Conservation (phyloP, 2,888 invertebrate genomes). For the Linnaemya tessellans region DNA sequence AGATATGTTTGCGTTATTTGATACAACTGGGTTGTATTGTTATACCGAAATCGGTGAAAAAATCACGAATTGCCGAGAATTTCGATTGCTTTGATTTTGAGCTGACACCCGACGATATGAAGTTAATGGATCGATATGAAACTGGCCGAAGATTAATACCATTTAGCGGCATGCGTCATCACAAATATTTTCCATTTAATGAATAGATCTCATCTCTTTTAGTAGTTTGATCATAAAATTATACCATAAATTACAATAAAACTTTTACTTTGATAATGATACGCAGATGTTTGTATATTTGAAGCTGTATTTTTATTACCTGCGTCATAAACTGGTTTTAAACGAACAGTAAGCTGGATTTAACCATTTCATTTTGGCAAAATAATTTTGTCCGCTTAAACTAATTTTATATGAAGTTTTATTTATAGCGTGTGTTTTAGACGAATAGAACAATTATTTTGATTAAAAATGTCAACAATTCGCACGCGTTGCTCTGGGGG, state of each 20-base stretch:
- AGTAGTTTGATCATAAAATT: background rate
- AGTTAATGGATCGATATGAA: slow-evolving; percentile 76
- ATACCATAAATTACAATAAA: background rate
- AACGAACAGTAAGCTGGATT: too few species aligned
- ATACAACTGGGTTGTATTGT: slow-evolving; percentile 84
- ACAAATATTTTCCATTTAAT: slow-evolving; percentile 81
- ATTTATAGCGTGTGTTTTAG: too few species aligned
- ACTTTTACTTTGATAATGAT: background rate
- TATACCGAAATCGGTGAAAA: slow-evolving; percentile 85
- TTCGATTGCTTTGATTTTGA: slow-evolving; percentile 86
- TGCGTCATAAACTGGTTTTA: too few species aligned
- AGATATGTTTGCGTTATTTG: slow-evolving; percentile 86
- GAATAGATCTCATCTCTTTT: slow-evolving; percentile 3
- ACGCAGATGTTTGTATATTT: too few species aligned
- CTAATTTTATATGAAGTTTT: too few species aligned
- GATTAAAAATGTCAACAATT: too few species aligned
- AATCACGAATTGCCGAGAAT: slow-evolving; percentile 84
- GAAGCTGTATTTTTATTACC: too few species aligned
- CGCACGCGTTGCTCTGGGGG: too few species aligned
- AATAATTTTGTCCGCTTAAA: too few species aligned
- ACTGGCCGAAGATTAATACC: slow-evolving; percentile 79
- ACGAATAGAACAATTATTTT: too few species aligned
- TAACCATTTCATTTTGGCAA: too few species aligned
- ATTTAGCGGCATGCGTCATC: slow-evolving; percentile 79
- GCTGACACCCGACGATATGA: slow-evolving; percentile 84